Conservation (phyloP, 2,888 invertebrate species). For the Hypolimnas misippus region DNA sequence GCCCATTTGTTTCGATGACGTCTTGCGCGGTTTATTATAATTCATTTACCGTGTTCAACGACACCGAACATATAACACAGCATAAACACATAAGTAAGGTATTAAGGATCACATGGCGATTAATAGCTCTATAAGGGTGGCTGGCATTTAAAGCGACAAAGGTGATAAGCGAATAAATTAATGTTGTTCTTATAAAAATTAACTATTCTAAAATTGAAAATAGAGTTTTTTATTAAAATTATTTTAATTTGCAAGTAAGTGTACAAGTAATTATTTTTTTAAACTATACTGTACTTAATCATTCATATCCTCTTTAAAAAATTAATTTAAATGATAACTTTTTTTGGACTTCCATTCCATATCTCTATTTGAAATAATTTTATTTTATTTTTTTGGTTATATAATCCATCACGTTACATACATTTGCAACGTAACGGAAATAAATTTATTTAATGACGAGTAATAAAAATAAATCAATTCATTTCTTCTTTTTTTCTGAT, state of each 20-base stretch:
- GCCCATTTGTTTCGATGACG: constrained; percentile 77
- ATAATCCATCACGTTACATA: too few species aligned
- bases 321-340: neutral
- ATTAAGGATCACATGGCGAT: constrained; percentile 25
- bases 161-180: constrained; percentile 13
- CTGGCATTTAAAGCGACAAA: constrained; percentile 28
- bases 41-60: constrained; percentile 75
- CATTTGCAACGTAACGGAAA: too few species aligned
- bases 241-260: neutral
- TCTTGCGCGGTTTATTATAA: constrained; percentile 76
- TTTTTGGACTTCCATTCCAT: too few species aligned
- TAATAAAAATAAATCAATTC: too few species aligned
- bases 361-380: too few species aligned
- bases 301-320: neutral
- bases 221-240: constrained; percentile 2
- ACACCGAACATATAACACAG: constrained; percentile 41
- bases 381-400: too few species aligned
- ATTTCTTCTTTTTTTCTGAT: too few species aligned
- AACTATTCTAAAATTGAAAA: neutral
- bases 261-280: neutral
- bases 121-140: constrained; percentile 21
- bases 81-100: constrained; percentile 37
- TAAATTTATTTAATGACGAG: too few species aligned
- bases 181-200: constrained; percentile 10
- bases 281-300: too few species aligned